Evolutionary conservation across 2,797 vertebrate species (phyloP), one percentile per base, ranked within the genome.

Genomic region (Nannoperca australis): DNA sequence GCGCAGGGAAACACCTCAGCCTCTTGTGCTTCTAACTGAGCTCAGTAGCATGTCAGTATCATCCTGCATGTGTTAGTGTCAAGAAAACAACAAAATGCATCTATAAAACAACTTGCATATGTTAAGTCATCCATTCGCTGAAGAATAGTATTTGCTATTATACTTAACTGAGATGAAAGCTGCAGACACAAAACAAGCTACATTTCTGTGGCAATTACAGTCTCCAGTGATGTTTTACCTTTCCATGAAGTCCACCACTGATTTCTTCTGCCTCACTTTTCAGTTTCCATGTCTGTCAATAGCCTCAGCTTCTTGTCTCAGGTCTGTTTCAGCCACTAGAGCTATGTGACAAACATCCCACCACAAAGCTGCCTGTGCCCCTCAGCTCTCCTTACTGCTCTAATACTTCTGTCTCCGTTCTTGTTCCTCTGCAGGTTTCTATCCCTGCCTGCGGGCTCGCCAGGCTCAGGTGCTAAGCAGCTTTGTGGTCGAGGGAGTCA

Each of bases 381-480:
- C 27, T 32, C 60, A 20, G 12, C n/a, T 55, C 63, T 20, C 54
- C 47, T 32, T n/a, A 24, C 56, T 10, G 30, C 54, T 66, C 63
- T 34, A n/a, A 50, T 20, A 20, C 56, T 5, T 24, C 51, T 6
- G 7, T 27, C 44, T 72, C 47, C 0, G 44, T 24, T 62, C 56
- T 24, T 22, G 32, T 40, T 18, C 62, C 18, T 32, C 60, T n/a
- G 6, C 70, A 14, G 20, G 47, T 24, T 81, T 61, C 69, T 42
- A n/a, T 81, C 70, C n/a, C 69, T n/a, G 44, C 62, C 59, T 1
- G 5, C 63, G 69, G 15, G 30, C 75, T 83, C 27, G 20, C 63
- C 74, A 5, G 77, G 90, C 80, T 90, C 88, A 88, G 78, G 79
- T 84, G 63, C 54, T 94, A 93, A 94, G 90, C 89, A 84, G 92